phyloP scores from a whole-genome alignment of 2,888 invertebrate species.

The Leucophora obtusa region DNA sequence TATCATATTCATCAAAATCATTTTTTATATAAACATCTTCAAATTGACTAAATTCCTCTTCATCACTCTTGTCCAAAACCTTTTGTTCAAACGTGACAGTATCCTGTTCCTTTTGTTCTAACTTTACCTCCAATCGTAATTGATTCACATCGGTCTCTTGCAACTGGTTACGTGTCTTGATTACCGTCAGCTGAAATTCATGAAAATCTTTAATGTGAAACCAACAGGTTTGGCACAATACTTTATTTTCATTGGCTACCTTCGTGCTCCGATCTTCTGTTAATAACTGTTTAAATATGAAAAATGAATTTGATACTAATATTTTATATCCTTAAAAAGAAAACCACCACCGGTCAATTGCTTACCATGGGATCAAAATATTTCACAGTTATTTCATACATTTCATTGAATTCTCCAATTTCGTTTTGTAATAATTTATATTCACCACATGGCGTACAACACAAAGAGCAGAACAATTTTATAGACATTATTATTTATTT shows the following conservation, averaged over 20 bases:
- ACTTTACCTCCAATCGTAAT: constrained; percentile 27
- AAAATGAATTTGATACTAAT: too few species aligned
- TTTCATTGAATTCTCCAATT: constrained; percentile 42
- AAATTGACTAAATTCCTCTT: constrained; percentile 4
- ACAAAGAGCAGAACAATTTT: constrained; percentile 46
- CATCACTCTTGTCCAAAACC: constrained; percentile 12
- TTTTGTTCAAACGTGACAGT: neutral
- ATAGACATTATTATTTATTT: constrained; percentile 35
- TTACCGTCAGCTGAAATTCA: constrained; percentile 49
- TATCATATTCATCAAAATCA: neutral
- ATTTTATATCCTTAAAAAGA: neutral
- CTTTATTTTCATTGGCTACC: constrained; percentile 9
- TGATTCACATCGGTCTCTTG: constrained; percentile 18
- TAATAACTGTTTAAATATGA: constrained; percentile 28
- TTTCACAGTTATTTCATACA: constrained; percentile 59
- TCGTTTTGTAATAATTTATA: constrained; percentile 53
- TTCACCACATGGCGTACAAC: constrained; percentile 35
- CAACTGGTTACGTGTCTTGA: constrained; percentile 29
- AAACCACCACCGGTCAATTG: neutral
- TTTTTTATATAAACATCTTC: neutral
- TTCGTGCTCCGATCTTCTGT: neutral
- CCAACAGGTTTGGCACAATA: constrained; percentile 51
- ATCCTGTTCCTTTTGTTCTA: constrained; percentile 6
- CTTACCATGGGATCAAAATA: constrained; percentile 61
- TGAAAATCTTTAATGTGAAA: constrained; percentile 52